Evolutionary conservation across 64 coral and sea anemone genomes (phyloP).

Genomic region (Pachyseris speciosa): DNA sequence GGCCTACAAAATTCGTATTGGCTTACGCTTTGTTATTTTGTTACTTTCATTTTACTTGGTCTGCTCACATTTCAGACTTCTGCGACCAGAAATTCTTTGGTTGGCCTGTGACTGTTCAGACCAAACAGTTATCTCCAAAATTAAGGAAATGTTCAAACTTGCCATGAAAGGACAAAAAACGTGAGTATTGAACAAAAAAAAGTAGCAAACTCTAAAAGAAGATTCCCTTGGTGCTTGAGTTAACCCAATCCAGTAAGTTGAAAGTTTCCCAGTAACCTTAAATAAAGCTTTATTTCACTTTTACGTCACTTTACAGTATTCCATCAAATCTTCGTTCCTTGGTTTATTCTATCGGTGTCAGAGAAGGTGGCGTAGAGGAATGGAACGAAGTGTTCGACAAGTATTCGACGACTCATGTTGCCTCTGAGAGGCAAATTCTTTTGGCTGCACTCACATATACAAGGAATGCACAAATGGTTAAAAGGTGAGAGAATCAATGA

Average conservation of each 20-base stretch:
- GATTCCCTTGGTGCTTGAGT: too few species aligned
- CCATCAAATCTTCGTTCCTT: constrained; percentile 45
- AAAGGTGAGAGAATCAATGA: constrained; percentile 34
- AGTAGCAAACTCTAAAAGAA: not conserved
- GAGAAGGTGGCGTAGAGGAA: constrained; percentile 30
- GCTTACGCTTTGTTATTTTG: too few species aligned
- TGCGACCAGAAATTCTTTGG: not conserved
- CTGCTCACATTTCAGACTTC: not conserved
- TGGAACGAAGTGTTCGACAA: constrained; percentile 64
- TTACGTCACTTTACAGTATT: constrained; percentile 37
- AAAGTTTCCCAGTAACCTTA: too few species aligned
- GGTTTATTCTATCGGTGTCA: constrained; percentile 54
- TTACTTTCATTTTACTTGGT: not conserved
- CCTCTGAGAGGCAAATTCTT: constrained; percentile 77
- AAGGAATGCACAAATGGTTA: not conserved
- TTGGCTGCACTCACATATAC: constrained; percentile 66
- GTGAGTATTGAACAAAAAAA: not conserved
- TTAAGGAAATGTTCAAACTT: not conserved
- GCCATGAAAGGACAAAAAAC: not conserved
- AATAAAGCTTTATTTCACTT: not conserved
- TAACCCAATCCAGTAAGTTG: too few species aligned
- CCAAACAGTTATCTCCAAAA: not conserved
- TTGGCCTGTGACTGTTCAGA: not conserved
- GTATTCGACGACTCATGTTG: constrained; percentile 58
- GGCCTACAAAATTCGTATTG: too few species aligned